Base-by-base conservation (phyloP, 2,113 vertebrate genomes). In the Chaetura pelagica region DNA sequence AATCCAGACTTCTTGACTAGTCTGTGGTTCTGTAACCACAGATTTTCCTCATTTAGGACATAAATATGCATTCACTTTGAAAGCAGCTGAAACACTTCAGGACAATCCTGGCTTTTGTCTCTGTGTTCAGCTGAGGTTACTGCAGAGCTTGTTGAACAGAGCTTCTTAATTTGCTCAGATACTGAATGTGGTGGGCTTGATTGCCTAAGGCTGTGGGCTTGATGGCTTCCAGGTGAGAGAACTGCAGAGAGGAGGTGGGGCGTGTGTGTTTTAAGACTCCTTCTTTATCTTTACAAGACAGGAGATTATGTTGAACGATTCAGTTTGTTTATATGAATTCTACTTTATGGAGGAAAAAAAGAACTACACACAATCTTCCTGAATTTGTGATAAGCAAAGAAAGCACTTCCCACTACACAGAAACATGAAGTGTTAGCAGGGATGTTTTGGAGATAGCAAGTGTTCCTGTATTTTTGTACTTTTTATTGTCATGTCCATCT, bases 31-130 rank as follows among this genome's bases (percentile, higher is more conserved):
- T 49, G 35, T 58, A 16, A 46, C 35, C 6, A 62, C 23, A 15
- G 21, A 5, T 72, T 64, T 93, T 77, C 40, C 54, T 71, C 8
- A 67, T 62, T 48, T 52, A 34, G 32, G 29, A 52, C 34, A 24
- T 23, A 64, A 87, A 59, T 20, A 48, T 2, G 2, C 4, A 19
- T 15, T 76, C 10, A 10, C 13, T 67, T 73, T 29, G 54, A 74
- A 86, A 77, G 38, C 76, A 90, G 38, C 29, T 84, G 59, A 90
- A 94, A 10, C 27, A 63, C 17, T 79, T 29, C 16, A 69, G 48
- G 42, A 26, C 5, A 7, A 38, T 77, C 10, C 26, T 85, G 66
- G 16, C 76, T 35, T 44, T 15, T 48, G 44, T 22, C 22, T 16
- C 5, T 72, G 26, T 16, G 34, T 68, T 78, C 67, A 64, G 40